Percentiles rank a stretch among this genome's conserved stretches.
phyloP scores from a whole-genome alignment of 2,888 invertebrate species.

The Meloe dianella region DNA sequence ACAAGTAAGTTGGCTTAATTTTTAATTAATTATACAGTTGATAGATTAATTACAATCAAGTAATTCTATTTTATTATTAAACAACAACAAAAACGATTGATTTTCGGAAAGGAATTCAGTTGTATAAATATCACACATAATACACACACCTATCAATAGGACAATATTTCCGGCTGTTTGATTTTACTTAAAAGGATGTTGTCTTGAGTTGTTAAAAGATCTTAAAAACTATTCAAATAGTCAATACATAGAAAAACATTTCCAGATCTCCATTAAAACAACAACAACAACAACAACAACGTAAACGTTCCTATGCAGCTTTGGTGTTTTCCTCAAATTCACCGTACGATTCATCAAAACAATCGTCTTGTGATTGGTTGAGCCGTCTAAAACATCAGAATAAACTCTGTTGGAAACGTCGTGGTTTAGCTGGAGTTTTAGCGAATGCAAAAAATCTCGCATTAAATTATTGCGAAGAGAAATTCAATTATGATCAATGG shows the following conservation, averaged over 20 bases:
- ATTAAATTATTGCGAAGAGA: constrained; percentile 67
- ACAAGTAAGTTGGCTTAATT: constrained; percentile 19
- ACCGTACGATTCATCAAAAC: background rate
- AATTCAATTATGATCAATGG: constrained; percentile 74
- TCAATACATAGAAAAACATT: constrained; percentile 8
- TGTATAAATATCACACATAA: constrained; percentile 8
- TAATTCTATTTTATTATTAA: background rate
- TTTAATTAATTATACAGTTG: constrained; percentile 3
- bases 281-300: constrained; percentile 18
- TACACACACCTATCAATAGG: constrained; percentile 21
- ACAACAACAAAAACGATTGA: background rate
- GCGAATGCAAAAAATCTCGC: constrained; percentile 65
- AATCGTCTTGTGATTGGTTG: constrained; percentile 64
- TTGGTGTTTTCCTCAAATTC: constrained; percentile 34
- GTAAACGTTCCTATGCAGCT: constrained; percentile 40
- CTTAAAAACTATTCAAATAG: background rate
- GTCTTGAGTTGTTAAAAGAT: constrained; percentile 5
- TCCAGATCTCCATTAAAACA: constrained; percentile 9
- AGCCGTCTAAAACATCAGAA: constrained; percentile 67
- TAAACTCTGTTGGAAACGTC: constrained; percentile 68
- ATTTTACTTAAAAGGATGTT: constrained; percentile 18
- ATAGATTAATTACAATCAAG: background rate
- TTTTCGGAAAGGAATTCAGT: background rate
- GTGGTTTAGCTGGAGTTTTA: constrained; percentile 61
- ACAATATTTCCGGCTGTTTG: constrained; percentile 22